Base-by-base conservation (phyloP, 2,113 vertebrate genomes). In the Percopsis transmontana region DNA sequence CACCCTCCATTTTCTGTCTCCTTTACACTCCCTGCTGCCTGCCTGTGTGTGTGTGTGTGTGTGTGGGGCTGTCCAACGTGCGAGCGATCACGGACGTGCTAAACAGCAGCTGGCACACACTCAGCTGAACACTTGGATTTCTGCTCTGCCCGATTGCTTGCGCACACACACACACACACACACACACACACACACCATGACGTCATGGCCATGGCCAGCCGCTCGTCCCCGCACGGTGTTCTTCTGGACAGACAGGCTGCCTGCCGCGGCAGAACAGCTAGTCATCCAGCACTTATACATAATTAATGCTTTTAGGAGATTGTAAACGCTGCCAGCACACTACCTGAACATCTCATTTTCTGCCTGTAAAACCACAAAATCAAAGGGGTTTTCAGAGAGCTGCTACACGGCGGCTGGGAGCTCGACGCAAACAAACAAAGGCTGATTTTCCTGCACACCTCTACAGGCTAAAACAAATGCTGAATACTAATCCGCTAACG, bases 51-150 rank as follows among this genome's bases (percentile, higher is more conserved):
- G 38, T 19, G 33, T 42, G 38, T 56, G 52, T 24, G 52, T 54
- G 48, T 19, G 6, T 57, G 15, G 38, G 33, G 12, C 39, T 58
- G 9, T 19, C 19, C 10, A 51, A 18, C n/a, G 19, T 65, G 64
- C 70, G 70, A 85, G 70, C 76, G 80, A 89, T 70, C 70, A 64
- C 61, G 76, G 83, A 85, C 41, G 76, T 85, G 73, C 84, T 87
- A 80, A 81, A 85, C 72, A 78, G 81, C 84, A 81, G 84, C 80
- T 85, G 84, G 77, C 75, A 68, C 20, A 19, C 68, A 75, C 75
- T 85, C 76, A 76, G 76, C 81, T 11, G 16, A 62, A 19, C 10
- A 40, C 50, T 51, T 81, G 64, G 74, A 66, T 81, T 62, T 75
- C 65, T 76, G 82, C 77, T 72, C 40, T 52, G 54, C 69, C 79